Evolutionary conservation across 37 sponge, comb jelly and placozoan species (phyloP).

Genomic region (Chondrosia reniformis): DNA sequence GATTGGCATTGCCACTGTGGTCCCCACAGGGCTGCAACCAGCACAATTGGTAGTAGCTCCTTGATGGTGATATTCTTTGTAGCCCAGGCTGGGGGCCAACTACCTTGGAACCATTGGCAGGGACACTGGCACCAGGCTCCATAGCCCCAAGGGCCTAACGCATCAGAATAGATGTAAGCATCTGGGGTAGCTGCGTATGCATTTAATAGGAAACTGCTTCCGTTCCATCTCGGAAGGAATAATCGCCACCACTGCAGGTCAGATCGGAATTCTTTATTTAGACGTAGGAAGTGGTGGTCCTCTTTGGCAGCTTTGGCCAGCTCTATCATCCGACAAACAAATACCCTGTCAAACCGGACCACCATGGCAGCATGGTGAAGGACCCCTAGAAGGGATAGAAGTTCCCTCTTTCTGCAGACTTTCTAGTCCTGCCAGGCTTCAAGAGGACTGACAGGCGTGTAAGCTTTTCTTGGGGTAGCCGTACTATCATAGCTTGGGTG

Average conservation of each 20-base stretch:
- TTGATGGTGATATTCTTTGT: background rate
- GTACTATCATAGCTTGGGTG: background rate
- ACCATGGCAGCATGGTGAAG: conserved; percentile 39
- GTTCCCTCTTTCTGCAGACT: conserved; percentile 16
- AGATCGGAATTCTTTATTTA: conserved; percentile 31
- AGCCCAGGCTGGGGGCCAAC: background rate
- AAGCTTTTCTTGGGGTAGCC: conserved; percentile 23
- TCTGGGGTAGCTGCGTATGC: background rate
- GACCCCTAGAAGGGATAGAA: conserved; percentile 31
- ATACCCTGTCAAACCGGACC: conserved; percentile 21
- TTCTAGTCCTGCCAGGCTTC: conserved; percentile 1
- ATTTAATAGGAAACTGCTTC: background rate
- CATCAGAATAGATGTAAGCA: background rate
- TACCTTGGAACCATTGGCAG: conserved; percentile 7
- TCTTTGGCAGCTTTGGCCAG: background rate
- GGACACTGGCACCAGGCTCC: background rate
- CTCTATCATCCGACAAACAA: conserved; percentile 26
- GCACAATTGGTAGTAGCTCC: conserved; percentile 7
- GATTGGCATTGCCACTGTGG: background rate
- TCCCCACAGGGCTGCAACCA: conserved; percentile 1
- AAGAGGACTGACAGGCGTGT: background rate
- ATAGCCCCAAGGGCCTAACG: conserved; percentile 13
- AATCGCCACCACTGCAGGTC: conserved; percentile 29
- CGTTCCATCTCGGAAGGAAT: conserved; percentile 28
- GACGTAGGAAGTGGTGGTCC: conserved; percentile 22